Evolutionary conservation across 2,888 invertebrate species (phyloP).

Genomic region (Trichopria drosophilae): DNA sequence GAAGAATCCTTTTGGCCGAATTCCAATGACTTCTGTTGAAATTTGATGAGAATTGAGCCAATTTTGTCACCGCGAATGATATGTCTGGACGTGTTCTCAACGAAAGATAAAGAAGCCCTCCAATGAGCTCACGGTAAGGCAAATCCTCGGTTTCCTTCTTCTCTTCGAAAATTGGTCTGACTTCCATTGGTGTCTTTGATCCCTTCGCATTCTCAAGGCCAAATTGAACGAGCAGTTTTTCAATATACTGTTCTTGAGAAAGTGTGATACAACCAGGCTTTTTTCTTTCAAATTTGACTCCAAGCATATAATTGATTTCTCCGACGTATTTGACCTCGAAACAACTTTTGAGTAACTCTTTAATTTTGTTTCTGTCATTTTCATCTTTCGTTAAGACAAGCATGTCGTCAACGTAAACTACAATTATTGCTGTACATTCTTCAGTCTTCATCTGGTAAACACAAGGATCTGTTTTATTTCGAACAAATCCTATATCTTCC

Average conservation of each 20-base stretch:
- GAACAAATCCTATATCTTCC: conserved; percentile 11
- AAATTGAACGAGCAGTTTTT: conserved; percentile 27
- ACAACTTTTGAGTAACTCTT: conserved; percentile 15
- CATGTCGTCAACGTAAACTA: conserved; percentile 33
- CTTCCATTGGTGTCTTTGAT: conserved; percentile 28
- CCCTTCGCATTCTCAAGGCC: conserved; percentile 25
- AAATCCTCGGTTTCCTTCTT: conserved; percentile 4
- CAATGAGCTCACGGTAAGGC: conserved; percentile 31
- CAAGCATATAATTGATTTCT: conserved; percentile 24
- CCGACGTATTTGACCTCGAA: conserved; percentile 32
- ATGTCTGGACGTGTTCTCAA: conserved; percentile 34
- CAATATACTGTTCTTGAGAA: conserved; percentile 27
- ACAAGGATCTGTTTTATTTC: conserved; percentile 29
- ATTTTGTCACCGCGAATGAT: conserved; percentile 29
- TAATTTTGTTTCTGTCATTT: conserved; percentile 8
- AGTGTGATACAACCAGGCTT: conserved; percentile 22
- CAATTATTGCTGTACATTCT: conserved; percentile 17
- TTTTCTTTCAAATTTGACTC: conserved; percentile 25
- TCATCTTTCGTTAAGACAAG: conserved; percentile 27
- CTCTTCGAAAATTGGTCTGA: conserved; percentile 20
- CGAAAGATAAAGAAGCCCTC: conserved; percentile 33
- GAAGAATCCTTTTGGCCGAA: conserved; percentile 21
- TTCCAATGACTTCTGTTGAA: conserved; percentile 28
- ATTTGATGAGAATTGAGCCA: conserved; percentile 27
- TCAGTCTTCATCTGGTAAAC: conserved; percentile 23